Evolutionary conservation across 1,140 invertebrate species (phyloP).

Genomic region (Hyles vespertilio): DNA sequence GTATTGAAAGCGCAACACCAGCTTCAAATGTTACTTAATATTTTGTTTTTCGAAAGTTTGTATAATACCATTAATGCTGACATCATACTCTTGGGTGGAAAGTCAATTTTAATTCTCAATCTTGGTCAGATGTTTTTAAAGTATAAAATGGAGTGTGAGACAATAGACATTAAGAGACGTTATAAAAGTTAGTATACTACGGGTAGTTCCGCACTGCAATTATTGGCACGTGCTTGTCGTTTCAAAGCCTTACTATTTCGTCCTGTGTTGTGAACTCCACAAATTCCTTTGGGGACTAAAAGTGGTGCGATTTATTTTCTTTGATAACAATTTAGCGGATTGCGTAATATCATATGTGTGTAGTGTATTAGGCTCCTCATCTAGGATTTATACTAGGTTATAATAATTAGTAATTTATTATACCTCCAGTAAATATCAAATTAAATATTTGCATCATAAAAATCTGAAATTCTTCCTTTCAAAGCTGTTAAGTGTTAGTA

Average conservation of each 20-base stretch:
- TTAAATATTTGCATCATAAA: no score
- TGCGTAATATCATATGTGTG: background rate
- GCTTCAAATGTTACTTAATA: conserved; percentile 4
- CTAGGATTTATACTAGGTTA: no score
- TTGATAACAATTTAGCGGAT: background rate
- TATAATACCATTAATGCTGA: background rate
- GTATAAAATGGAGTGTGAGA: conserved; percentile 5
- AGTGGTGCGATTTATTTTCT: background rate
- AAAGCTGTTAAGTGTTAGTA: no score
- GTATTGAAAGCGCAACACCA: background rate
- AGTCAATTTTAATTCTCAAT: conserved; percentile 1
- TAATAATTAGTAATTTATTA: no score
- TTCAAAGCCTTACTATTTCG: conserved; percentile 23
- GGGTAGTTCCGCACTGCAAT: conserved; percentile 22
- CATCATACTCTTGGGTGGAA: background rate
- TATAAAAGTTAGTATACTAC: conserved; percentile 19
- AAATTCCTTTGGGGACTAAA: background rate
- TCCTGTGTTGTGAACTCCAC: conserved; percentile 6
- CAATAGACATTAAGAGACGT: background rate
- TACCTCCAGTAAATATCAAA: no score
- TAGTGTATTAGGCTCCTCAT: no score
- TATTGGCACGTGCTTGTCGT: conserved; percentile 27
- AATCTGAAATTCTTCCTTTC: no score
- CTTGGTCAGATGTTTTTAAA: background rate
- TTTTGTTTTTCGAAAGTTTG: conserved; percentile 1